phyloP scores from a whole-genome alignment of 2,797 vertebrate genomes.

The Orientallactaga sibirica region DNA sequence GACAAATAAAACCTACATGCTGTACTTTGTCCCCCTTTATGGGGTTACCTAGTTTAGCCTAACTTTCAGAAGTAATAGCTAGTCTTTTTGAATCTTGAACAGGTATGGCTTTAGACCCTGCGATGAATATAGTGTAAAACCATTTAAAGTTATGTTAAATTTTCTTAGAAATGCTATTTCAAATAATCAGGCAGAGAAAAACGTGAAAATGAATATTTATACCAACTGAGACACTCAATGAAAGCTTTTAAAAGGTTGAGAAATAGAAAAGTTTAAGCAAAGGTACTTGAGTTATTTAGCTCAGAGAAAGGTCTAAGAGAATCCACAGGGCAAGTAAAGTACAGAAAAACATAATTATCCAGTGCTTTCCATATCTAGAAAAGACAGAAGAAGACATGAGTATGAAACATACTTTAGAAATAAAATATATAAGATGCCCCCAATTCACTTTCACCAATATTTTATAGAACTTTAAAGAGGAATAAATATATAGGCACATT shows the following conservation, averaged over 20 bases:
- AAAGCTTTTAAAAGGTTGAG: constrained; percentile 53
- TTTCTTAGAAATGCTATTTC: constrained; percentile 67
- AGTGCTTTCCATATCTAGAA: neutral
- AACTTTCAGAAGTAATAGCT: constrained; percentile 76
- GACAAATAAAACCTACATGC: constrained; percentile 62
- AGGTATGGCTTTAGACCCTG: constrained; percentile 66
- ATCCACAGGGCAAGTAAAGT: neutral
- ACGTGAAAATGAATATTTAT: constrained; percentile 77
- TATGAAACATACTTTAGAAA: neutral
- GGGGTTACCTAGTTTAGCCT: constrained; percentile 58
- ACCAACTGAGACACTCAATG: constrained; percentile 53
- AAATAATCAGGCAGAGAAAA: constrained; percentile 65
- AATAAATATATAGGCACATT: neutral
- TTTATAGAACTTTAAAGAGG: neutral
- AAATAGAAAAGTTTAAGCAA: constrained; percentile 66
- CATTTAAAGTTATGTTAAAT: constrained; percentile 69
- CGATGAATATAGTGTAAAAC: constrained; percentile 60
- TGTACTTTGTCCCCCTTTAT: constrained; percentile 76
- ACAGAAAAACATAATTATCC: neutral
- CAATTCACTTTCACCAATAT: neutral
- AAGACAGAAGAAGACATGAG: neutral
- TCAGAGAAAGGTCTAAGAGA: constrained; percentile 15
- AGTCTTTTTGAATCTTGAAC: constrained; percentile 64
- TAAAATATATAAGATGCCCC: neutral
- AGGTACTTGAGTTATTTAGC: constrained; percentile 49